Conservation (phyloP, 2,113 vertebrate genomes). For the Salvelinus namaycush region DNA sequence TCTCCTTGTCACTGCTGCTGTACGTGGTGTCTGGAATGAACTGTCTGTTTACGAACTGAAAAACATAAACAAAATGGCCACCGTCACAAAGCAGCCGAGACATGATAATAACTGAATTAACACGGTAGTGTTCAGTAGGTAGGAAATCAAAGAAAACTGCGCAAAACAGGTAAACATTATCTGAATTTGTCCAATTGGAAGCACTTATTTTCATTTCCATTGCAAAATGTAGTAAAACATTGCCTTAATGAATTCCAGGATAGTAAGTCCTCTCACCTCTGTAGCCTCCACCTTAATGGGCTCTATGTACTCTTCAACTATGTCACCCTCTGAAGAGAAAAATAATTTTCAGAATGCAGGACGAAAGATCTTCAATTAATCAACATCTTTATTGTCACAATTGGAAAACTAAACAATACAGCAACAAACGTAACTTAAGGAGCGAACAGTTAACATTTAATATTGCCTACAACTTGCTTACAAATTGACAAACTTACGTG, state of each 20-base stretch:
- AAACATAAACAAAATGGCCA: slow-evolving; percentile 44
- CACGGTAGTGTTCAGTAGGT: too few species aligned
- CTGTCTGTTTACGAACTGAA: slow-evolving; percentile 98
- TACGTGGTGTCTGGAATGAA: slow-evolving; percentile 95
- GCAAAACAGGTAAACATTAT: too few species aligned
- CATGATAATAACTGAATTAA: too few species aligned
- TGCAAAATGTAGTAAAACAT: too few species aligned
- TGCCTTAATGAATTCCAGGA: not conserved
- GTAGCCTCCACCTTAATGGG: slow-evolving; percentile 90
- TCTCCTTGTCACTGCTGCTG: slow-evolving; percentile 90
- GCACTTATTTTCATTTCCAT: too few species aligned
- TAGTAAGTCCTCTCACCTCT: slow-evolving; percentile 78
- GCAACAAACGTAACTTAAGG: not conserved
- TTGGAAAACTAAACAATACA: too few species aligned
- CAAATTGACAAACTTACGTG: too few species aligned
- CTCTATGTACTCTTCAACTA: slow-evolving; percentile 88
- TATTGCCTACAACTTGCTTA: too few species aligned
- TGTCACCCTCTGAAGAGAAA: slow-evolving; percentile 81
- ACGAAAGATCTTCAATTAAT: not conserved
- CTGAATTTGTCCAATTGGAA: too few species aligned
- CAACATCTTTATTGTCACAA: too few species aligned
- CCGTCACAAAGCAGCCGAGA: not conserved
- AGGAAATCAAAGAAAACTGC: too few species aligned
- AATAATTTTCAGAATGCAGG: not conserved
- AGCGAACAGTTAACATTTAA: not conserved